Evolutionary conservation across 1,140 invertebrate species (phyloP), one percentile per base, ranked within the genome.

Genomic region (Microplitis demolitor): DNA sequence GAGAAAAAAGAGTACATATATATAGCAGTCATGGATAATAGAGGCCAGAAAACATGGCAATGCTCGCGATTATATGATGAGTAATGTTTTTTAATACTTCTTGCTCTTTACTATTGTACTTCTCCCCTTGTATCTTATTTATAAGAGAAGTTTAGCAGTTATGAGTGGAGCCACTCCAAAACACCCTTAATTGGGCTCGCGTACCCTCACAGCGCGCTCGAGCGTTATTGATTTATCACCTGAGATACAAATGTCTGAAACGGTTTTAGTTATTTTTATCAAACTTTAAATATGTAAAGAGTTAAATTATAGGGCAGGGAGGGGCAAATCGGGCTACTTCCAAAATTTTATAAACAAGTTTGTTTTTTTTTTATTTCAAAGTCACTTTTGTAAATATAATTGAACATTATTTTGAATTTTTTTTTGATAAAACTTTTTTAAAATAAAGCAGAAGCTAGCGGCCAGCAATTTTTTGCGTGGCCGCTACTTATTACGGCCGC

Each of bases 51-150:
- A 34, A n/a, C 60, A 61, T 66, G n/a, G 31, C 53, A 37, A 45
- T 69, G 73, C 64, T 75, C 66, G 78, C 82, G 85, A 86, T 87
- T 87, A 87, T 87, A 66, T 85, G 85, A 87, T 87, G 86, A 87
- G 85, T 87, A 87, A 87, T 87, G 85, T 83, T 87, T 87, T 87
- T 86, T 87, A 87, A 87, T 87, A 85, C 81, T 83, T 75, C 37
- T 5, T 16, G 24, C 45, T 14, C 6, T 67, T 54, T 67, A 34
- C 66, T 50, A 67, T 67, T 67, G 56, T 78, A 67, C 53, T 56
- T 13, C 39, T 50, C 58, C 69, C 13, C 58, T 9, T 31, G 35
- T n/a, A 9, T 35, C 74, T 76, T 73, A 74, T 67, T 70, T 39
- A 68, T 74, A 68, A 75, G 64, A 11, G 39, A 45, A 11, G 39